Percentiles rank a stretch among this genome's conserved stretches.
phyloP scores from a whole-genome alignment of 2,888 invertebrate species.

The Globia sparganii region DNA sequence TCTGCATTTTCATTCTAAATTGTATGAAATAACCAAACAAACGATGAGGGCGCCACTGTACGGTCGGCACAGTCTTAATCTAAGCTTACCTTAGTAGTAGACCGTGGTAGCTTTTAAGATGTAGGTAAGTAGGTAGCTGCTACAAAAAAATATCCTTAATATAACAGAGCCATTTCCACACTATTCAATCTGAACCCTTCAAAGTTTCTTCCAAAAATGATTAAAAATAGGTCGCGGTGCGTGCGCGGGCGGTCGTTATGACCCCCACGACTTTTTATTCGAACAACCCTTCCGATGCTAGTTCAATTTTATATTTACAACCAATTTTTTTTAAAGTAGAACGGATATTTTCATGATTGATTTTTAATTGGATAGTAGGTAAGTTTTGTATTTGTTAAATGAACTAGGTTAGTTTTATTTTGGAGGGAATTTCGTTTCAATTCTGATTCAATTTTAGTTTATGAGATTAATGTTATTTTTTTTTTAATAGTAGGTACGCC shows the following conservation, averaged over 20 bases:
- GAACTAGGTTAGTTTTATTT: background rate
- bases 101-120: background rate
- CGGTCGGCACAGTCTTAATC: too few species aligned
- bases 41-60: too few species aligned
- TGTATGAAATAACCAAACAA: too few species aligned
- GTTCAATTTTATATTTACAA: constrained; percentile 53
- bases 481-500: background rate
- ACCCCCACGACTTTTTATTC: constrained; percentile 79
- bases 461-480: too few species aligned
- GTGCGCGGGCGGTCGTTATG: constrained; percentile 83
- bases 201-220: constrained; percentile 85
- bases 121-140: background rate
- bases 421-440: background rate
- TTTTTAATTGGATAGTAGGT: constrained; percentile 40
- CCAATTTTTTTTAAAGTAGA: constrained; percentile 35
- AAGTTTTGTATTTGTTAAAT: background rate
- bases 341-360: constrained; percentile 49
- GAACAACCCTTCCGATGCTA: constrained; percentile 65
- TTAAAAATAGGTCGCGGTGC: constrained; percentile 89
- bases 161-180: constrained; percentile 71
- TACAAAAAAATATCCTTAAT: background rate
- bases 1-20: too few species aligned
- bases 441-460: background rate
- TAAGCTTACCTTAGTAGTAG: background rate
- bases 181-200: constrained; percentile 78